Base-by-base conservation (phyloP, 1,140 invertebrate genomes). In the Eciton burchellii region DNA sequence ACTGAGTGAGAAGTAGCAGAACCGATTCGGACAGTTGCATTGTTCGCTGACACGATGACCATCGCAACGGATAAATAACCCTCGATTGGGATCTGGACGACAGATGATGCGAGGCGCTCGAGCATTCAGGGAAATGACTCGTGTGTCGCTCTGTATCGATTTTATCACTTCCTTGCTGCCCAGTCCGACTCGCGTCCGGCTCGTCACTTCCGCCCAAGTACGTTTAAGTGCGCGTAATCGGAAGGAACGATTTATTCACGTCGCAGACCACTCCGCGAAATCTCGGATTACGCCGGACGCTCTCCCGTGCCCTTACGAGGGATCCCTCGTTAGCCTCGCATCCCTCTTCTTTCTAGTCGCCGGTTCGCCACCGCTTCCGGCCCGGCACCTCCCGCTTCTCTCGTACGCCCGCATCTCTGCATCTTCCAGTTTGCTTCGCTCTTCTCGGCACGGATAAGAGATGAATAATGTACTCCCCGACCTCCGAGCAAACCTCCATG, bases 401-500 rank as follows among this genome's bases (percentile, higher is more conserved):
- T 62, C 29, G 19, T 21, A 62, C 49, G 19, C 57, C 71, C 62
- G 59, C 72, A 71, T 83, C 81, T 84, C 82, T n/a, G n/a, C 74
- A 66, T 52, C 70, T 74, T 89, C 84, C 87, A 89, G 86, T 93
- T 91, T 88, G 84, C 85, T 86, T 90, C 89, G 88, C 91, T 90
- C 86, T 89, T 91, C 90, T 83, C 84, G 71, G 71, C 84, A 57
- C 86, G 90, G 91, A 92, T 93, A 92, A 92, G 90, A 89, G 91
- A 92, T 93, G 92, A 93, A 93, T 92, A 93, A 93, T 93, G 91
- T 91, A 93, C 88, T 90, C 85, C 83, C 84, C 89, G 82, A 87
- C 86, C 89, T 85, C 89, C 73, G 82, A 89, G 88, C 86, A 81
- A 87, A 86, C 86, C 90, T 89, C 85, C 88, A 91, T 91, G 91